These are phyloP conservation scores for Tipula helvola DNA, from an alignment of 2,888 invertebrate species.

Conservation along the genomic window DNA sequence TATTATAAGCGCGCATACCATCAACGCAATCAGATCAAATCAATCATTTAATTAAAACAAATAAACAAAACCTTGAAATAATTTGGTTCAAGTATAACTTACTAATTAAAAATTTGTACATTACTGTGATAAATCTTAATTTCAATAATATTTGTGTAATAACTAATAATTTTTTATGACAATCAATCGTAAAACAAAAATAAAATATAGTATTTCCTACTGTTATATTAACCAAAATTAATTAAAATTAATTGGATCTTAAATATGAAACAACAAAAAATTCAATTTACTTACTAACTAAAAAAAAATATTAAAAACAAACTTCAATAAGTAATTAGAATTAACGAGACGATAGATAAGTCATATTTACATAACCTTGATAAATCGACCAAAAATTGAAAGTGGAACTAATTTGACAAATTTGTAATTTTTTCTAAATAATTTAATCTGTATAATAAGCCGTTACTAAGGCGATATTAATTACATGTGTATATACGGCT, in stretches of 20 bases:
- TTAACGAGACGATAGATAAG: neutral
- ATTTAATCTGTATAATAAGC: neutral
- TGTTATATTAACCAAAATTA: neutral
- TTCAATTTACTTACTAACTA: neutral
- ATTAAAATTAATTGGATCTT: neutral
- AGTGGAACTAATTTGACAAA: conserved; percentile 4
- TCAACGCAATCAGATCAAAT: neutral
- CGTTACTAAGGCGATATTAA: neutral
- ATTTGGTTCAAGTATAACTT: neutral
- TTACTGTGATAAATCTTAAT: neutral
- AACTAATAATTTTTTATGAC: neutral
- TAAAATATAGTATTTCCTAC: neutral
- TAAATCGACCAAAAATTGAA: neutral
- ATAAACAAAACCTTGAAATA: neutral
- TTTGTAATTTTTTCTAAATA: neutral
- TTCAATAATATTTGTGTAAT: neutral
- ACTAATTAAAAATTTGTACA: neutral
- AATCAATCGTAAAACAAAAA: neutral
- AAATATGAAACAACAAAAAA: neutral
- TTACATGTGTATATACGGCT: neutral
- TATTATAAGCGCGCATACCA: neutral
- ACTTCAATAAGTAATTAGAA: neutral
- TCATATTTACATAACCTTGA: neutral
- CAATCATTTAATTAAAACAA: neutral
- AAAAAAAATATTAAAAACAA: neutral